Conservation (phyloP, 2,797 vertebrate genomes). For the Chromobotia macracanthus region DNA sequence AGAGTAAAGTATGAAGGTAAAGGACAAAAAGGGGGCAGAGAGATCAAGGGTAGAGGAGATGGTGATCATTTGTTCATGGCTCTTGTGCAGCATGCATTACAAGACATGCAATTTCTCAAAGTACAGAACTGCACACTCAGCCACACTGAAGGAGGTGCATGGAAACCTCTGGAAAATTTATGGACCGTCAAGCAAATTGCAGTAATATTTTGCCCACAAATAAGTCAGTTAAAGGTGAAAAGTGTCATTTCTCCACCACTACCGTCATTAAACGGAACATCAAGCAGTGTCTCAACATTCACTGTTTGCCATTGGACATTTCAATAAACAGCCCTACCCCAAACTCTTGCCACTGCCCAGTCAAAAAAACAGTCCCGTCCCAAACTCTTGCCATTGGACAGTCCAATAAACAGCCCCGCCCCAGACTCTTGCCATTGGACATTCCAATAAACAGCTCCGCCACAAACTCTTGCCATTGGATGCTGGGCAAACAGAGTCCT, state of each 20-base stretch:
- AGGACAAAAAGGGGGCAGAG: constrained; percentile 40
- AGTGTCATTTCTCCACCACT: background rate
- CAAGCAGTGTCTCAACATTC: background rate
- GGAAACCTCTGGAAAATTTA: background rate
- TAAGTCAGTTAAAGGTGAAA: constrained; percentile 7
- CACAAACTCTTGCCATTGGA: no score
- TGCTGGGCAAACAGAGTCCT: background rate
- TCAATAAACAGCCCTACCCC: background rate
- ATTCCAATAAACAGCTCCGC: no score
- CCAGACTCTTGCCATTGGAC: no score
- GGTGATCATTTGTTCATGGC: constrained; percentile 5
- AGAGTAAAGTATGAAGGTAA: constrained; percentile 1
- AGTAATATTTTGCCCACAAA: constrained; percentile 1
- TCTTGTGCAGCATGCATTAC: constrained; percentile 25
- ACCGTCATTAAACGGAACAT: background rate
- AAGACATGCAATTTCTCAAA: constrained; percentile 14
- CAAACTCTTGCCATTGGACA: background rate
- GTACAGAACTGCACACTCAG: constrained; percentile 6
- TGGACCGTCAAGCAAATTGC: background rate
- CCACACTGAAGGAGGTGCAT: background rate
- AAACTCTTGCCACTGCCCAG: no score
- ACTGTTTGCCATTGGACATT: background rate
- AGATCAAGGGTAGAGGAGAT: constrained; percentile 27
- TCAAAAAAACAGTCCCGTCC: no score
- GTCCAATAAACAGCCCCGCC: background rate